phyloP scores from a whole-genome alignment of 2,888 invertebrate genomes.

The Tetragnatha montana region DNA sequence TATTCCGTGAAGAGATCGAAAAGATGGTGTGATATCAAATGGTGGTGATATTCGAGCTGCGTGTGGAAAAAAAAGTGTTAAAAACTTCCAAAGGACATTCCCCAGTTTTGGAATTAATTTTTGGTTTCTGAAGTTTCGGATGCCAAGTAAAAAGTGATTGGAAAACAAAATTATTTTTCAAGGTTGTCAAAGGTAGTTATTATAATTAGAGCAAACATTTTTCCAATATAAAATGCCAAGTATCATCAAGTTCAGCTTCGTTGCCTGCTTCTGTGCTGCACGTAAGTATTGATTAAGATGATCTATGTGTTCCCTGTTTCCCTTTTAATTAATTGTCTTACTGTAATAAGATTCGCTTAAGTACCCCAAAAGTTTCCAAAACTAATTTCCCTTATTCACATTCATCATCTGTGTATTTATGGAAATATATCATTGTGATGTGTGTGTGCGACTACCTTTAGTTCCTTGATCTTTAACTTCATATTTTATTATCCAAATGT shows the following conservation, averaged over 20 bases:
- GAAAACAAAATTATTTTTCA: not conserved
- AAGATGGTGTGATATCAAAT: not conserved
- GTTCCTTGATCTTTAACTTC: too few relatives aligned
- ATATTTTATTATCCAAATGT: too few relatives aligned
- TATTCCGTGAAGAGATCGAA: not conserved
- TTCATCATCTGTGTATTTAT: too few relatives aligned
- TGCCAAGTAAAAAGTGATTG: not conserved
- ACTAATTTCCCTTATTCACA: too few relatives aligned
- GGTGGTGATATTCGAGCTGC: not conserved
- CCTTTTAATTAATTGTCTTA: too few relatives aligned
- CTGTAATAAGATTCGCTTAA: too few relatives aligned
- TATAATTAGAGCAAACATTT: not conserved
- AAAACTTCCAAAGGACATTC: not conserved
- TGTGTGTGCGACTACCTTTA: too few relatives aligned
- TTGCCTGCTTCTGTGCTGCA: conserved; percentile 57
- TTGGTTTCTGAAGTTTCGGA: not conserved
- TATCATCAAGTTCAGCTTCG: conserved; percentile 37
- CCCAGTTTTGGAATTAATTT: not conserved
- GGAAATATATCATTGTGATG: too few relatives aligned
- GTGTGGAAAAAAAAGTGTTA: not conserved
- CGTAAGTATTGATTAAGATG: conserved; percentile 52
- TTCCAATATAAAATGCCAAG: conserved; percentile 30
- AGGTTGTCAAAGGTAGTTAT: not conserved
- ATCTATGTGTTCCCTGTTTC: not conserved
- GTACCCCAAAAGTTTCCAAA: too few relatives aligned